Base-by-base conservation (phyloP, 2,888 invertebrate genomes). In the Camponotus fellah region DNA sequence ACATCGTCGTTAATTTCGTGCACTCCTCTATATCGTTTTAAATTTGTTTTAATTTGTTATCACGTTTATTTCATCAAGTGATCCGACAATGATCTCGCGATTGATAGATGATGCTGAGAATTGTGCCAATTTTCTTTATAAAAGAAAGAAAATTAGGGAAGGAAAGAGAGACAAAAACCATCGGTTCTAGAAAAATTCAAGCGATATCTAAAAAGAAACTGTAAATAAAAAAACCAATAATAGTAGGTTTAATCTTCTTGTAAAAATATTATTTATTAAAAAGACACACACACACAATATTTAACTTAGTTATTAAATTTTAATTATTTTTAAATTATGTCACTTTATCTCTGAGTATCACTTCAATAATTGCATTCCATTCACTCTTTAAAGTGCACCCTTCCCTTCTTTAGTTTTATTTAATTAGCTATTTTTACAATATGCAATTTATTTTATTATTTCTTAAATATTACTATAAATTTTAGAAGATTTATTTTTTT, bases 1-100 rank as follows among this genome's bases (percentile, higher is more conserved):
- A 69, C 80, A 85, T 34, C 46, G 6, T 58, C 12, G 46, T 62
- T 75, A 65, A 88, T 32, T 72, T 77, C 21, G 21, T 46, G 34
- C 9, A n/a, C 12, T 43, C 32, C 32, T 17, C 21, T 56, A 6
- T 53, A 9, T 46, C n/a, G 8, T 53, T 53, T 49, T 8, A 34
- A 8, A 56, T 40, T 74, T 32, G 65, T 17, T 37, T 0, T 10
- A 9, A 56, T 69, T 81, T 10, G 17, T 60, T 53, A 43, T n/a
- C 14, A 40, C n/a, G 12, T 32, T 17, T 34, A 49, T 80, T 62
- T 60, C n/a, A 2, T 62, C 37, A 21, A 76, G 17, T 12, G 17
- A 4, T 65, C 17, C 21, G 17, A 21, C 6, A 21, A 58, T 37
- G 3, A 26, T 14, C 9, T 12, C 6, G 17, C 37, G 68, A 85